Evolutionary conservation across 2,888 invertebrate genomes (phyloP).

Genomic region (Nycteola revayana): DNA sequence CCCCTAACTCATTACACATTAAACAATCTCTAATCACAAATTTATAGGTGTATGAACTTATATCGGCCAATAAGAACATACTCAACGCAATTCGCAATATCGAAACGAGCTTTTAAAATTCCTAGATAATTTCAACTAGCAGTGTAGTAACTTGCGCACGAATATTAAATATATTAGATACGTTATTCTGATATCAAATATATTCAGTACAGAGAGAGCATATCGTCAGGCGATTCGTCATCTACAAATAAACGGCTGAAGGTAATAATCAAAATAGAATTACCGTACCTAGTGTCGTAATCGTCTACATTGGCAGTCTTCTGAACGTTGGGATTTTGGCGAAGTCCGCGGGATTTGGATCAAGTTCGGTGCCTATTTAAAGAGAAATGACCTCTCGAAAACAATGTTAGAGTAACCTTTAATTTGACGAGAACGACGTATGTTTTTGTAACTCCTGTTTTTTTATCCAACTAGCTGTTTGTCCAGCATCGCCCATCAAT

Average conservation of each 20-base stretch:
- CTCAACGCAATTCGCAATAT: slow-evolving; percentile 35
- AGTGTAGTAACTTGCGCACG: slow-evolving; percentile 38
- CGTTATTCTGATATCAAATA: slow-evolving; percentile 39
- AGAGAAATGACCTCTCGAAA: slow-evolving; percentile 28
- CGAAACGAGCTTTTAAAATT: slow-evolving; percentile 76
- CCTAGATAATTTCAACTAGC: slow-evolving; percentile 71
- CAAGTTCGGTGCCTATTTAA: slow-evolving; percentile 33
- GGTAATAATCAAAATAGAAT: slow-evolving; percentile 82
- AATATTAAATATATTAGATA: slow-evolving; percentile 18
- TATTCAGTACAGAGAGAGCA: slow-evolving; percentile 43
- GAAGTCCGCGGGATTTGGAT: slow-evolving; percentile 50
- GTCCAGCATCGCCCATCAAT: no score
- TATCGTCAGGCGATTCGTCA: slow-evolving; percentile 71
- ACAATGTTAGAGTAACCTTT: slow-evolving; percentile 26
- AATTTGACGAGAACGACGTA: no score
- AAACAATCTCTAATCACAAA: slow-evolving; percentile 9
- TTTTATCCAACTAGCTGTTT: no score
- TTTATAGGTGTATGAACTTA: slow-evolving; percentile 17
- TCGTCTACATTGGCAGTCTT: slow-evolving; percentile 65
- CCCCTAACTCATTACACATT: no score
- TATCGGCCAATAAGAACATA: slow-evolving; percentile 19
- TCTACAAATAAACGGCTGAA: slow-evolving; percentile 77
- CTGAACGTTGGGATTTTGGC: slow-evolving; percentile 52
- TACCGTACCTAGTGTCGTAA: slow-evolving; percentile 73
- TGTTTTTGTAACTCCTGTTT: no score